Evolutionary conservation across 2,797 vertebrate species (phyloP).

Genomic region (Siniperca obscura): DNA sequence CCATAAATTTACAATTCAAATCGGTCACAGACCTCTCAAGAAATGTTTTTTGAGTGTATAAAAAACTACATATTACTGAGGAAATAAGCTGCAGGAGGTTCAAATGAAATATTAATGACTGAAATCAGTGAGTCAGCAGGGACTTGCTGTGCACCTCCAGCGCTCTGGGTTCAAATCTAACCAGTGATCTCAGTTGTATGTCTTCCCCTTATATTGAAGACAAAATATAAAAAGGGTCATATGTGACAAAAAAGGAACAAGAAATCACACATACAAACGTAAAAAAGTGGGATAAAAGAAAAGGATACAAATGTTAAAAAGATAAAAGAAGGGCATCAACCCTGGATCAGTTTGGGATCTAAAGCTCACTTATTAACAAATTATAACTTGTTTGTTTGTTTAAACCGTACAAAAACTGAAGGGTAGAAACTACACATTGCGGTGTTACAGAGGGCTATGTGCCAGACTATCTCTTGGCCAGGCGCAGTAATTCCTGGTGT

Average conservation of each 20-base stretch:
- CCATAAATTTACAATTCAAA: conserved; percentile 28
- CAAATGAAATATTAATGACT: conserved; percentile 14
- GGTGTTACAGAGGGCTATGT: neutral
- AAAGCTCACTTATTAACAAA: neutral
- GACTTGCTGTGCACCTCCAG: neutral
- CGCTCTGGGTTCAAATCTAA: neutral
- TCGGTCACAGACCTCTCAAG: conserved; percentile 28
- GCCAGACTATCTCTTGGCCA: neutral
- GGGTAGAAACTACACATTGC: neutral
- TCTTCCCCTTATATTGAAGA: neutral
- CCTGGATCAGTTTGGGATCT: neutral
- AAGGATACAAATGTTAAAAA: neutral
- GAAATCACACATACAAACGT: neutral
- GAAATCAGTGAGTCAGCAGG: neutral
- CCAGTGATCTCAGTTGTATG: neutral
- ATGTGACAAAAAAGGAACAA: neutral
- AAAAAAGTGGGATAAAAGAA: neutral
- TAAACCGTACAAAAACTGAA: neutral
- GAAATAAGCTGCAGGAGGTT: conserved; percentile 6
- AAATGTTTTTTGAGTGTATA: neutral
- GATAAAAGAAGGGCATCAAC: neutral
- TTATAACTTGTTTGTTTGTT: neutral
- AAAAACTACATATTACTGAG: neutral
- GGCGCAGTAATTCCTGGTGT: neutral
- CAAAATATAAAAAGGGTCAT: neutral